Percentiles rank a stretch among this genome's conserved stretches.
Evolutionary conservation across 1,140 invertebrate species (phyloP).

Genomic region (Drosophila suzukii): DNA sequence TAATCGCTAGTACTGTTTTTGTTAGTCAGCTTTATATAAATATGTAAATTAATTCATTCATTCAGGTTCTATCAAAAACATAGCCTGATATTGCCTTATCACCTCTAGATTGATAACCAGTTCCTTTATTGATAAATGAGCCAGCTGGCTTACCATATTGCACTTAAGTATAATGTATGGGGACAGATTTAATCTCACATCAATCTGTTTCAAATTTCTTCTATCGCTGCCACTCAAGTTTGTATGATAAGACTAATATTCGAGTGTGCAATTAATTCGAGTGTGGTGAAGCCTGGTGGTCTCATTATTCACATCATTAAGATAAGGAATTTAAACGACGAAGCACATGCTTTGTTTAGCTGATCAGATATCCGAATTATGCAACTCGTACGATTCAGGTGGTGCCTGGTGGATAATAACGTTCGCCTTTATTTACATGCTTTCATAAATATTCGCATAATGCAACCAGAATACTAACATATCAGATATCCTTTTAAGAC

Average conservation of each 20-base stretch:
- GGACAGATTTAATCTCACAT: slow-evolving; percentile 22
- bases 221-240: slow-evolving; percentile 23
- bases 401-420: slow-evolving; percentile 22
- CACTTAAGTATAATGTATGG: slow-evolving; percentile 1
- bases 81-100: slow-evolving; percentile 7
- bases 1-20: no score
- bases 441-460: slow-evolving; percentile 27
- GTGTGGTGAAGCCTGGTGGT: background rate
- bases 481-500: slow-evolving; percentile 13
- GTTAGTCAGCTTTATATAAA: no score
- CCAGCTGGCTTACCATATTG: background rate
- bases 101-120: slow-evolving; percentile 8
- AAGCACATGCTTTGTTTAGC: background rate
- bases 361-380: background rate
- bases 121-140: slow-evolving; percentile 6
- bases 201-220: slow-evolving; percentile 29
- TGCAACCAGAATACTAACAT: slow-evolving; percentile 26
- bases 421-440: slow-evolving; percentile 34
- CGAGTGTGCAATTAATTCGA: slow-evolving; percentile 29
- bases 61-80: background rate
- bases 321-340: background rate
- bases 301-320: slow-evolving; percentile 8
- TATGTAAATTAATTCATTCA: slow-evolving; percentile 20
- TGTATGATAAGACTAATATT: slow-evolving; percentile 17
- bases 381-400: background rate